Evolutionary conservation across 37 sponge, comb jelly and placozoan genomes (phyloP).

Genomic region (Dysidea cf. avara): DNA sequence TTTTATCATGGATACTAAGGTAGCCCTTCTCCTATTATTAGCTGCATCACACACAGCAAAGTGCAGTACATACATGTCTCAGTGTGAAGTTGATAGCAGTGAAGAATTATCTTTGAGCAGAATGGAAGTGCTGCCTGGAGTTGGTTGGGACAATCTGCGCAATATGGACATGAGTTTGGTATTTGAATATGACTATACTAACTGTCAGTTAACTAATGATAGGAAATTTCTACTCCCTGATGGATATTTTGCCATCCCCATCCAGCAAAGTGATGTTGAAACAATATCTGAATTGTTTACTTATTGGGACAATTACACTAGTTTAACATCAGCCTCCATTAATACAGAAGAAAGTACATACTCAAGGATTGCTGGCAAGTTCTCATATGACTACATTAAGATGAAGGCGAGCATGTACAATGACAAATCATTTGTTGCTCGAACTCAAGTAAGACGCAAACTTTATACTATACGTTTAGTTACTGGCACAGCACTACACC

Average conservation of each 20-base stretch:
- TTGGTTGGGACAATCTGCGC: conserved; percentile 66
- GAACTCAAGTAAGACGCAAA: conserved; percentile 46
- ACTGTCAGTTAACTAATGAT: too few species aligned
- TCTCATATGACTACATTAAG: conserved; percentile 42
- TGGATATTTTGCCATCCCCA: conserved; percentile 39
- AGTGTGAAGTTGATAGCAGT: too few species aligned
- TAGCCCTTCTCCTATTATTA: too few species aligned
- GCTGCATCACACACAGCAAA: too few species aligned
- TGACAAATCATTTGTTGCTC: conserved; percentile 32
- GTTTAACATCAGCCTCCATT: conserved; percentile 46
- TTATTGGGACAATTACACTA: conserved; percentile 62
- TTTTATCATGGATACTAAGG: too few species aligned
- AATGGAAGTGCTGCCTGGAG: conserved; percentile 39
- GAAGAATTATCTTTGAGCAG: too few species aligned
- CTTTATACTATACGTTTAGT: conserved; percentile 43
- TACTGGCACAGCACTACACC: conserved; percentile 41
- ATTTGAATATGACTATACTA: too few species aligned
- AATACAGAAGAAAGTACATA: conserved; percentile 35
- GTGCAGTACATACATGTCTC: too few species aligned
- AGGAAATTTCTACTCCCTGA: conserved; percentile 66
- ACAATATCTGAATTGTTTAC: conserved; percentile 42
- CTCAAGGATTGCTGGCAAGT: conserved; percentile 56
- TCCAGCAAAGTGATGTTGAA: conserved; percentile 52
- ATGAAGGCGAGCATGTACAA: conserved; percentile 40
- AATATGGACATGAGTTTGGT: too few species aligned